A percentile compares a stretch with the other conserved stretches of the same genome.
These are phyloP conservation scores for Tachuris rubrigastra DNA, from an alignment of 2,113 vertebrate species.

Conservation along the genomic window DNA sequence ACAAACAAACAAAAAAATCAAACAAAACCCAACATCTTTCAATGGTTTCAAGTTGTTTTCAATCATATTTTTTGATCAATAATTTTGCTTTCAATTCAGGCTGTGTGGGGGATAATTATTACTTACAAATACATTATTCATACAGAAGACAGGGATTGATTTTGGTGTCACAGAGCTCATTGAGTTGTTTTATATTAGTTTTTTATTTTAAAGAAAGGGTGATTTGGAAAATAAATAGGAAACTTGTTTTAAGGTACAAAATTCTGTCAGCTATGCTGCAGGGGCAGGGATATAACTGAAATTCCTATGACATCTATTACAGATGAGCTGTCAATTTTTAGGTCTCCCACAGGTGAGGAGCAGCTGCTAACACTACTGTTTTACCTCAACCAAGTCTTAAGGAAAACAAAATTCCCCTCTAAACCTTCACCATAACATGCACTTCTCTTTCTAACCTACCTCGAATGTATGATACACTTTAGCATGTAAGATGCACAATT, in stretches of 20 bases:
- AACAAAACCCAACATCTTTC: neutral
- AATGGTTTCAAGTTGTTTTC: neutral
- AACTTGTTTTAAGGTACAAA: neutral
- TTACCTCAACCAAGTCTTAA: neutral
- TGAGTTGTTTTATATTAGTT: neutral
- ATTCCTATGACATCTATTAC: neutral
- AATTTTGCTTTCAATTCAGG: neutral
- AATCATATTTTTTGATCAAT: neutral
- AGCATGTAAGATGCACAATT: neutral
- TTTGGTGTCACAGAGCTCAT: neutral
- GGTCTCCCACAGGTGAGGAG: neutral
- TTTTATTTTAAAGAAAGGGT: neutral
- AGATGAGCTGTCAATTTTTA: neutral
- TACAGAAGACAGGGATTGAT: neutral
- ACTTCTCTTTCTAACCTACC: neutral
- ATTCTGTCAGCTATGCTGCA: neutral
- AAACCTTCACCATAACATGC: neutral
- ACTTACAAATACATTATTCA: neutral
- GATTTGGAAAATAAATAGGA: neutral
- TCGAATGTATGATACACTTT: rapidly evolving
- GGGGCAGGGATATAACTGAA: neutral
- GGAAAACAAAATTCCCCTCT: neutral
- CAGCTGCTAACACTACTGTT: neutral
- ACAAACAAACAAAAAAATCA: neutral
- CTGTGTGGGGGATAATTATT: neutral